Conservation (phyloP, 2,888 invertebrate species). For the Ecliptopera silaceata region DNA sequence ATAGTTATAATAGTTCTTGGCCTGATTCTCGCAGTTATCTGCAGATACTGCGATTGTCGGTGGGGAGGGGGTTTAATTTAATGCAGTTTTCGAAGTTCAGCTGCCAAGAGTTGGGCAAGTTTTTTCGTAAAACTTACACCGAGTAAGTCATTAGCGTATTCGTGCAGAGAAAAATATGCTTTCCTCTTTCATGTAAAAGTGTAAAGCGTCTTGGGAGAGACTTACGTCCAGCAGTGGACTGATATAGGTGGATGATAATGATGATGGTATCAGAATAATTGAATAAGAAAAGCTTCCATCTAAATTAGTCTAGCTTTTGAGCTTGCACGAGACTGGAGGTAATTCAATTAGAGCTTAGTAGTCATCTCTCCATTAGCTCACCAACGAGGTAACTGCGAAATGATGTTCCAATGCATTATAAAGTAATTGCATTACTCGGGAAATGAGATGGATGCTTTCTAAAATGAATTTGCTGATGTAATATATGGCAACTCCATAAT, state of each 20-base stretch:
- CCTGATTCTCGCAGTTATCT: conserved; percentile 29
- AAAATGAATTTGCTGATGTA: no score
- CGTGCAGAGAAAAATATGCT: conserved; percentile 29
- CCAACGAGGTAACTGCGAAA: conserved; percentile 6
- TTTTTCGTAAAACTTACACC: conserved; percentile 42
- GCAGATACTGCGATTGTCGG: conserved; percentile 35
- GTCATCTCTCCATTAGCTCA: conserved; percentile 15
- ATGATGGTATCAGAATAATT: neutral
- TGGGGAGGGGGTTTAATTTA: conserved; percentile 35
- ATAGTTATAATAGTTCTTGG: conserved; percentile 22
- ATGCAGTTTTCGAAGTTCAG: conserved; percentile 43
- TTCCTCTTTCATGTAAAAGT: conserved; percentile 15
- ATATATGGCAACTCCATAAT: neutral
- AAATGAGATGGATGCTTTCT: neutral
- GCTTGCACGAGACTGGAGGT: conserved; percentile 21
- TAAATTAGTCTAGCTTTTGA: conserved; percentile 35
- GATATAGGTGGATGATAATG: no score
- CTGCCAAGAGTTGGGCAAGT: conserved; percentile 42
- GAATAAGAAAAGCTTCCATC: conserved; percentile 24
- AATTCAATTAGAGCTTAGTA: conserved; percentile 28
- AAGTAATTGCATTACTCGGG: conserved; percentile 9
- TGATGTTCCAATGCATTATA: conserved; percentile 10
- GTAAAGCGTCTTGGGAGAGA: no score
- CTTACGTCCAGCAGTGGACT: no score
- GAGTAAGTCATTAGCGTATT: conserved; percentile 43